Percentiles rank a stretch among this genome's conserved stretches.
Conservation (phyloP, 2,113 vertebrate genomes). For the Otis tarda region DNA sequence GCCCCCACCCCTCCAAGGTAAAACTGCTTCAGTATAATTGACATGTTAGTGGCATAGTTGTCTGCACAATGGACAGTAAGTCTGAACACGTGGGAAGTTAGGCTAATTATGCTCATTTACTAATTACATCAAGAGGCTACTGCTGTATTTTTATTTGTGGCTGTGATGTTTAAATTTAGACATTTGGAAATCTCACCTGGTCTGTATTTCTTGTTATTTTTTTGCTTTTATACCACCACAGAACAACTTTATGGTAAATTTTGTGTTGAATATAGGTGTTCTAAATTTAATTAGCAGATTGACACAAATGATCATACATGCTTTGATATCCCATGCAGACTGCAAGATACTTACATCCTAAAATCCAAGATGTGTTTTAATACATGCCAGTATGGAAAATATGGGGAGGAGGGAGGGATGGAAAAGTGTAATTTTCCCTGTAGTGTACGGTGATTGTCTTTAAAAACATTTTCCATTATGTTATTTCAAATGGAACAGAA, state of each 20-base stretch:
- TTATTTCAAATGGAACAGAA: background rate
- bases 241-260: background rate
- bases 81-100: background rate
- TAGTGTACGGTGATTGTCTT: background rate
- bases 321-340: background rate
- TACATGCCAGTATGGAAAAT: background rate
- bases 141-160: background rate
- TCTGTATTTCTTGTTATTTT: background rate
- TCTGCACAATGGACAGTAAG: background rate
- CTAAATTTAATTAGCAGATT: background rate
- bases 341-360: background rate
- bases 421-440: background rate
- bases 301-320: background rate
- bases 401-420: background rate
- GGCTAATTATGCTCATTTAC: background rate
- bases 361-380: background rate
- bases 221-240: background rate
- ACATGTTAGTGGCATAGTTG: background rate
- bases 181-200: background rate
- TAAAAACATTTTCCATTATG: background rate
- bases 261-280: background rate
- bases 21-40: background rate
- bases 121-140: background rate
- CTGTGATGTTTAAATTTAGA: background rate
- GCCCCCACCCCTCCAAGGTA: background rate